These are phyloP conservation scores for Colinus virginianus DNA, from an alignment of 2,113 vertebrate genomes.

Conservation along the genomic window DNA sequence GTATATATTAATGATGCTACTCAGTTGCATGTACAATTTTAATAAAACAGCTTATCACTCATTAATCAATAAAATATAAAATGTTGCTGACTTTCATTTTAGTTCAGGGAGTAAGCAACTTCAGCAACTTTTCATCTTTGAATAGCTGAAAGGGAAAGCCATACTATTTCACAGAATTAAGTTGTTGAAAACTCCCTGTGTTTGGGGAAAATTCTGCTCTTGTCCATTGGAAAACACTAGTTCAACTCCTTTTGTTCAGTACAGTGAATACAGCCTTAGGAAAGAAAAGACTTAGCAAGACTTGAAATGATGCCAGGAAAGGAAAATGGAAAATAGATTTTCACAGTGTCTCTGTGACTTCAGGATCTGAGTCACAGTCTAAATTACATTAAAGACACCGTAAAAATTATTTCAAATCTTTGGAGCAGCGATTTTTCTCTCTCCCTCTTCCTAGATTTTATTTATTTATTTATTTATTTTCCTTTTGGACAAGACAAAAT, in stretches of 20 bases:
- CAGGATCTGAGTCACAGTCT: background rate
- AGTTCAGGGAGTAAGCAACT: background rate
- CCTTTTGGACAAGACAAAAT: background rate
- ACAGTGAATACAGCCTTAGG: background rate
- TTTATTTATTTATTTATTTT: no score
- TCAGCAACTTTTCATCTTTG: background rate
- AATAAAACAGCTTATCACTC: background rate
- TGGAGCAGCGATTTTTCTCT: background rate
- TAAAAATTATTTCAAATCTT: background rate
- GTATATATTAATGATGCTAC: background rate
- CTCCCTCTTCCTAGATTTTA: no score
- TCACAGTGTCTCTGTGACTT: background rate
- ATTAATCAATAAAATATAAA: background rate
- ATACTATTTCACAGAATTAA: background rate
- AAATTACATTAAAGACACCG: background rate
- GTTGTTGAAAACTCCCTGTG: background rate
- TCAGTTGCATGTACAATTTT: background rate
- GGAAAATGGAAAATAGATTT: background rate
- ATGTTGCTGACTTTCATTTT: background rate
- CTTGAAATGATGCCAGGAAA: background rate
- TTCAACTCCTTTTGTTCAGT: background rate
- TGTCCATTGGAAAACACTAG: background rate
- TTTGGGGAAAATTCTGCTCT: background rate
- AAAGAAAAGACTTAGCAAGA: background rate
- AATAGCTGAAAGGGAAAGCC: background rate